Evolutionary conservation across 1,140 invertebrate genomes (phyloP).

Genomic region (Sinella curviseta): DNA sequence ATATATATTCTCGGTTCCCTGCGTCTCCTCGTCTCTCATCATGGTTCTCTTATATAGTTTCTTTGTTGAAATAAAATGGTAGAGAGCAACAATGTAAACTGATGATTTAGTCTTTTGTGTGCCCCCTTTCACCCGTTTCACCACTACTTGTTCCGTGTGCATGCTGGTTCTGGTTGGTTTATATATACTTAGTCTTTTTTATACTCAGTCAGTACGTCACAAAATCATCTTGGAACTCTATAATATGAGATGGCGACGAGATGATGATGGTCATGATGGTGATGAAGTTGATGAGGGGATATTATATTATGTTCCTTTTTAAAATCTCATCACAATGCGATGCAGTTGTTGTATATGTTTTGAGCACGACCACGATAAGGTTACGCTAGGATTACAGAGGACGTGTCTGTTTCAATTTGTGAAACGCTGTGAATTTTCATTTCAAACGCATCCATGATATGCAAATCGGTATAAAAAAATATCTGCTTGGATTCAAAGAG

Average conservation of each 20-base stretch:
- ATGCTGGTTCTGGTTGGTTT: neutral
- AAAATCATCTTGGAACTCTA: neutral
- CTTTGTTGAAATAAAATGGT: too few relatives aligned
- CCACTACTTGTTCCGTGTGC: neutral
- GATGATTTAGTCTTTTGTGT: neutral
- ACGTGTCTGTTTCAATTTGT: neutral
- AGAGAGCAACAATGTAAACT: too few relatives aligned
- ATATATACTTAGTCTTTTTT: neutral
- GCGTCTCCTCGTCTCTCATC: neutral
- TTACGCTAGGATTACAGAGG: neutral
- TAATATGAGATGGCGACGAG: neutral
- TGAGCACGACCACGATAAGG: too few relatives aligned
- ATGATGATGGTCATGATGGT: too few relatives aligned
- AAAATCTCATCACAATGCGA: too few relatives aligned
- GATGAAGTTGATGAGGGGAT: too few relatives aligned
- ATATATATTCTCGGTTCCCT: neutral
- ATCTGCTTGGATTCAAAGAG: neutral
- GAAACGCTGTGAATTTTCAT: neutral
- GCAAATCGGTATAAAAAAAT: neutral
- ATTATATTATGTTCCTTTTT: too few relatives aligned
- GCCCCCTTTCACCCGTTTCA: neutral
- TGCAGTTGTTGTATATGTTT: too few relatives aligned
- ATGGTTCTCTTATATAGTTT: neutral
- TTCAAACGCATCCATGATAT: neutral
- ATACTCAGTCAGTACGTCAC: neutral